Evolutionary conservation across 2,888 invertebrate genomes (phyloP).

Genomic region (Nemapogon koenigi): DNA sequence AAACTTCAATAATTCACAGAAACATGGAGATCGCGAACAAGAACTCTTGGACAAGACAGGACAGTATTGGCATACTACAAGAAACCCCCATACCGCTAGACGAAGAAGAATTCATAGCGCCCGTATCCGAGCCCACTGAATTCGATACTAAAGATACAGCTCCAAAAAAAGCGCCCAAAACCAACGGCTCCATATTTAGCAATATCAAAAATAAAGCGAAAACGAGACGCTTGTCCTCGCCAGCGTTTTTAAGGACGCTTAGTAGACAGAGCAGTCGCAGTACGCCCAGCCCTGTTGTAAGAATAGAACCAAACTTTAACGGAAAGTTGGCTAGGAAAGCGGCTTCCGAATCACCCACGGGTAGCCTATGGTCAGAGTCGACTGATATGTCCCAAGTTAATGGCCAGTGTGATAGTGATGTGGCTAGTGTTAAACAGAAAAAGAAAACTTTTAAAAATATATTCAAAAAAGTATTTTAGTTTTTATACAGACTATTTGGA

Average conservation of each 20-base stretch:
- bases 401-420: conserved; percentile 33
- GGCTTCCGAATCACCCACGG: conserved; percentile 49
- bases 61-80: conserved; percentile 40
- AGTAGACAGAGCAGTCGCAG: conserved; percentile 55
- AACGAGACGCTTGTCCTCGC: conserved; percentile 63
- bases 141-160: conserved; percentile 30
- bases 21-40: conserved; percentile 42
- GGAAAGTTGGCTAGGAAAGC: conserved; percentile 41
- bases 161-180: conserved; percentile 38
- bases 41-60: conserved; percentile 32
- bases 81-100: conserved; percentile 63
- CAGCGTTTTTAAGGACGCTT: conserved; percentile 65
- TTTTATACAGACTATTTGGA: no score
- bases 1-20: conserved; percentile 46
- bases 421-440: conserved; percentile 60
- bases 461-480: conserved; percentile 80
- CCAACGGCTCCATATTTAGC: conserved; percentile 55
- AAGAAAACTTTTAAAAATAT: conserved; percentile 76
- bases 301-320: conserved; percentile 43
- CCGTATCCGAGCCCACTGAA: conserved; percentile 45
- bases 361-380: conserved; percentile 54
- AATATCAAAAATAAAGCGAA: conserved; percentile 55
- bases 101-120: conserved; percentile 62
- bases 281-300: conserved; percentile 42
- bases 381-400: conserved; percentile 46